Conservation (phyloP, 2,797 vertebrate species). For the Oreortyx pictus region DNA sequence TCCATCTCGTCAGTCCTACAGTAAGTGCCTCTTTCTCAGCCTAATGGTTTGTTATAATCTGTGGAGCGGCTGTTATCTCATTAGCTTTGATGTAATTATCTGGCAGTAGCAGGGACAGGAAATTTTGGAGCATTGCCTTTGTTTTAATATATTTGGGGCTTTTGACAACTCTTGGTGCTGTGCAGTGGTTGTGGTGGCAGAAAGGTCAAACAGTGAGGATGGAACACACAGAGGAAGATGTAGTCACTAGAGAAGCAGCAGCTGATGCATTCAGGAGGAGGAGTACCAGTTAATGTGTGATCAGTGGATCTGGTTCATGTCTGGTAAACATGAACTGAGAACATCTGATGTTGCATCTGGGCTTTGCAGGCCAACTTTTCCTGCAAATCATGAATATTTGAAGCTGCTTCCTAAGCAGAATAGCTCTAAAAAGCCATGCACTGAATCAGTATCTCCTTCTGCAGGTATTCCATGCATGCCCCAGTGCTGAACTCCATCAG, state of each 20-base stretch:
- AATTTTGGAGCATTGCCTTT: neutral
- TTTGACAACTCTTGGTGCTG: neutral
- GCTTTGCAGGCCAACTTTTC: neutral
- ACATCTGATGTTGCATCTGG: neutral
- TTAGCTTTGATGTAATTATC: neutral
- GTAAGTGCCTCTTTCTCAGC: neutral
- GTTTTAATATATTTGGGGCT: neutral
- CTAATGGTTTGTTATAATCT: neutral
- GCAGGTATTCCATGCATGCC: accelerated
- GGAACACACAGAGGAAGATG: neutral
- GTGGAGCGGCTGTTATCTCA: neutral
- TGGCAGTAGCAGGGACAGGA: neutral
- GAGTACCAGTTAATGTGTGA: neutral
- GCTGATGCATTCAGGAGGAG: neutral
- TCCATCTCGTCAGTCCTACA: neutral
- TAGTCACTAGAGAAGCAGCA: neutral
- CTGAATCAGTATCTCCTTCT: neutral
- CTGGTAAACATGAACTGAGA: neutral
- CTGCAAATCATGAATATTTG: neutral
- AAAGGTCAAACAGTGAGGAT: neutral
- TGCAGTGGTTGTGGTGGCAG: neutral
- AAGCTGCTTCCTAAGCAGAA: neutral
- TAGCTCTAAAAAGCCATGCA: neutral
- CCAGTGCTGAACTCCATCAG: neutral
- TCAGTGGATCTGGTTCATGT: neutral